Evolutionary conservation across 64 coral and sea anemone genomes (phyloP), one percentile per base, ranked within the genome.

Genomic region (Stichodactyla mertensii): DNA sequence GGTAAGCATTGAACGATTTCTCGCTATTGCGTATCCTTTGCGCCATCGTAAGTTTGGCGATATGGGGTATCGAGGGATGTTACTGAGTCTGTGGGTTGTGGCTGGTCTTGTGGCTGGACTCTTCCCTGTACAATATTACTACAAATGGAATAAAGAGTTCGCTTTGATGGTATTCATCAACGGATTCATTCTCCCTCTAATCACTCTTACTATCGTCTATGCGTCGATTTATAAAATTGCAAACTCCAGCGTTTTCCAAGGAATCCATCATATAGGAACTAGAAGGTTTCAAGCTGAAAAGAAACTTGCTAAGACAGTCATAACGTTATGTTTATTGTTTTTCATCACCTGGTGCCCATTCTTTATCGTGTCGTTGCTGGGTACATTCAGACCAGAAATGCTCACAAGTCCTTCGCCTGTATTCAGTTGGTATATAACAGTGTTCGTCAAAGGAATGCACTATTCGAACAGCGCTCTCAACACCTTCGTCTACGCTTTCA

Each of bases 371-470:
- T 88, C 91, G 5, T 54, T 83, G 15, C 53, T 92, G 52, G 91
- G 86, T 36, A 20, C 23, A 57, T 92, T 92, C 28, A 61, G 71
- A 52, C 16, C n/a, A 18, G 16, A 20, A 27, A 83, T 87, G 20
- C 78, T 92, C 18, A 54, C 78, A 3, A 23, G 14, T 16, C 86
- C 86, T 36, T 52, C 45, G 19, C 16, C 64, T 16, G 85, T 53
- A 13, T 55, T 62, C 24, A 57, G 71, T 22, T 84, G 81, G 86
- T 92, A 87, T 51, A 26, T 92, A 27, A 82, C 87, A 6, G 86
- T 84, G 9, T 92, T 92, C 71, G 91, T 92, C 22, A 92, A 92
- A 77, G 85, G 78, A 74, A 83, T 92, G 79, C 91, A 92, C 45
- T 92, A 88, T 20, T 80, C 83, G 26, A 92, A 92, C 82, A 88